Conservation (phyloP, 2,797 vertebrate species). For the Rhodeus uyekii region DNA sequence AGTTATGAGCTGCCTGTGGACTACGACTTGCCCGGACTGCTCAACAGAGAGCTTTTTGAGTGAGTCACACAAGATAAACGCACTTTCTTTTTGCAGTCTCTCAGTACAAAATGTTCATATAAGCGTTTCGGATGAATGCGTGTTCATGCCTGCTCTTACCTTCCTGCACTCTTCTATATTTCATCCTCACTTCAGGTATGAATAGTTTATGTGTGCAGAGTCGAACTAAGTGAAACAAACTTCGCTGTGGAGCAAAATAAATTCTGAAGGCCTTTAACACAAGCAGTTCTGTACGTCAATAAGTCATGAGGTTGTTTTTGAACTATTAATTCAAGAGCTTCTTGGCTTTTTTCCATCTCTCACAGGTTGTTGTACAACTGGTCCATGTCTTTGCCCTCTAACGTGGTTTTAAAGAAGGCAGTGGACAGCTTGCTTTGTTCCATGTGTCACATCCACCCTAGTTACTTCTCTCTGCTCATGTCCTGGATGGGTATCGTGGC, state of each 20-base stretch:
- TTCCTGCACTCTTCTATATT: neutral
- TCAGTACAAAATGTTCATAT: neutral
- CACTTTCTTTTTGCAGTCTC: neutral
- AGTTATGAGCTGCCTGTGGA: conserved; percentile 96
- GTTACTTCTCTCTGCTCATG: conserved; percentile 96
- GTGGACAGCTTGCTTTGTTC: conserved; percentile 98
- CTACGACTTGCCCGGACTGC: conserved; percentile 90
- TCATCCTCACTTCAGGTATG: conserved; percentile 22
- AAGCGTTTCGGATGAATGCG: conserved; percentile 8
- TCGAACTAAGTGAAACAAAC: conserved; percentile 19
- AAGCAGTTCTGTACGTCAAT: neutral
- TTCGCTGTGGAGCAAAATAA: neutral
- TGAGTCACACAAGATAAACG: conserved; percentile 74
- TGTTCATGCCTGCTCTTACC: neutral
- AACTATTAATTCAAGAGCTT: neutral
- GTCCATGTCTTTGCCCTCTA: conserved; percentile 97
- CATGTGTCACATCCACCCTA: conserved; percentile 98
- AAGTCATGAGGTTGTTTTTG: conserved; percentile 12
- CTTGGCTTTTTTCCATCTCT: neutral
- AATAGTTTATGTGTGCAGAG: conserved; percentile 21
- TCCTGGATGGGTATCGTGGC: conserved; percentile 96
- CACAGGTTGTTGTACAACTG: conserved; percentile 91
- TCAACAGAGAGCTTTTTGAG: conserved; percentile 96
- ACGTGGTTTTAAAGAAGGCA: conserved; percentile 96
- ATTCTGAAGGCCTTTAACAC: neutral